phyloP scores from a whole-genome alignment of 2,113 vertebrate species.

The Acanthochromis polyacanthus region DNA sequence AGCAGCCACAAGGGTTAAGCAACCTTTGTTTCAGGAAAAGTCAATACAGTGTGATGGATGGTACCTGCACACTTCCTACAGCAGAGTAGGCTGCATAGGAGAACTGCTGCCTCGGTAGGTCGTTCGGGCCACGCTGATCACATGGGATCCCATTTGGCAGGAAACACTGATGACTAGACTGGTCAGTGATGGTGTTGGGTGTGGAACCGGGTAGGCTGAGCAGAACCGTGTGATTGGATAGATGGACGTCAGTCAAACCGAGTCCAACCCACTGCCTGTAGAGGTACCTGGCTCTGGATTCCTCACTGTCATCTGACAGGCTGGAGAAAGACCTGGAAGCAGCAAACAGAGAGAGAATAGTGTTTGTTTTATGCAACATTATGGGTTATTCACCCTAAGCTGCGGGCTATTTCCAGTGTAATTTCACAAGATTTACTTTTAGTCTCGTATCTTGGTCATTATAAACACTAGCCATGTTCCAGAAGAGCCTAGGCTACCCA shows the following conservation, averaged over 20 bases:
- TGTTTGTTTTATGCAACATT: no score
- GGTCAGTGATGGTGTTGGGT: slow-evolving; percentile 89
- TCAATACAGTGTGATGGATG: not conserved
- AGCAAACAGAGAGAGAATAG: not conserved
- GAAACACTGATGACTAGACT: slow-evolving; percentile 87
- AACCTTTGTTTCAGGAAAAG: slow-evolving; percentile 28
- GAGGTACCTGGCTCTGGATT: slow-evolving; percentile 83
- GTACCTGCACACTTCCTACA: slow-evolving; percentile 92
- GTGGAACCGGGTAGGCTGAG: slow-evolving; percentile 88
- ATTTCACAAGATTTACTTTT: no score
- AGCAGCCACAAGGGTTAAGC: slow-evolving; percentile 13
- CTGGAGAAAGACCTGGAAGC: slow-evolving; percentile 84
- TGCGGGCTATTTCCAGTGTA: no score
- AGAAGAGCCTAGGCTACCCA: no score
- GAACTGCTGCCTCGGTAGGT: slow-evolving; percentile 77
- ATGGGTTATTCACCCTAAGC: no score
- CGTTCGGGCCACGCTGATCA: slow-evolving; percentile 68
- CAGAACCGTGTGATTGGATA: slow-evolving; percentile 92
- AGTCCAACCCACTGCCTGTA: slow-evolving; percentile 88
- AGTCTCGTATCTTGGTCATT: no score
- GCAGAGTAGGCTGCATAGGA: slow-evolving; percentile 94
- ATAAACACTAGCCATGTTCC: no score
- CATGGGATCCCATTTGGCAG: slow-evolving; percentile 88
- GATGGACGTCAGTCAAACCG: slow-evolving; percentile 88
- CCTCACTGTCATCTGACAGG: slow-evolving; percentile 81